Evolutionary conservation across 2,888 invertebrate genomes (phyloP), one percentile per base, ranked within the genome.

Genomic region (Heliconius ethilla): DNA sequence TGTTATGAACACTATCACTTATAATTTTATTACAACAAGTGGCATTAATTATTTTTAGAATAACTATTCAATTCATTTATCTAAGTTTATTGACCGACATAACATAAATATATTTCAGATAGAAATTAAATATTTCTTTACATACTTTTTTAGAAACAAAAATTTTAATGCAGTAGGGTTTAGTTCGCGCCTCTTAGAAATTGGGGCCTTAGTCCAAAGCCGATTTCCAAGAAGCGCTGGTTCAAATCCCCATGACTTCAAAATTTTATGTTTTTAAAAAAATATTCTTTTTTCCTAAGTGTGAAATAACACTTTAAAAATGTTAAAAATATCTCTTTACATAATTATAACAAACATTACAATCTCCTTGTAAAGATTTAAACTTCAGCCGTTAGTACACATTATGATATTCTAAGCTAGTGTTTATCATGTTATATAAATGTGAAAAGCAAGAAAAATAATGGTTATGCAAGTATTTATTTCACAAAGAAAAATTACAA

Each of bases 361-460:
- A 76, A 76, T 78, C 55, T 59, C 15, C 33, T 33, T 59, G 10
- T 76, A 65, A 72, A 76, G 55, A 76, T 74, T 76, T 51, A 75
- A 65, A 77, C 63, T 73, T 72, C 45, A 78, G 37, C n/a, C 11
- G 27, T 67, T 77, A 77, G 73, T 76, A 76, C 62, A 59, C 55
- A 72, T 25, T 25, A 25, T 66, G 59, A 63, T 78, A 74, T 15
- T 77, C 77, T 78, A 72, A 77, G 76, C 55, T 37, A 55, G 75
- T 80, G 77, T 55, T 73, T 72, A 65, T 75, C 62, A 51, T 69
- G 75, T 73, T 62, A 74, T 74, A 29, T 80, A 73, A 70, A 51
- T 75, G 70, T 78, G 70, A 70, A 78, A 75, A 78, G 80, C 82
- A 77, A 82, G 72, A 75, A 76, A 59, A 81, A 40, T 66, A 66